Percentiles rank a stretch among this genome's conserved stretches.
These are phyloP conservation scores for Malurus melanocephalus DNA, from an alignment of 2,113 vertebrate genomes.

Conservation along the genomic window DNA sequence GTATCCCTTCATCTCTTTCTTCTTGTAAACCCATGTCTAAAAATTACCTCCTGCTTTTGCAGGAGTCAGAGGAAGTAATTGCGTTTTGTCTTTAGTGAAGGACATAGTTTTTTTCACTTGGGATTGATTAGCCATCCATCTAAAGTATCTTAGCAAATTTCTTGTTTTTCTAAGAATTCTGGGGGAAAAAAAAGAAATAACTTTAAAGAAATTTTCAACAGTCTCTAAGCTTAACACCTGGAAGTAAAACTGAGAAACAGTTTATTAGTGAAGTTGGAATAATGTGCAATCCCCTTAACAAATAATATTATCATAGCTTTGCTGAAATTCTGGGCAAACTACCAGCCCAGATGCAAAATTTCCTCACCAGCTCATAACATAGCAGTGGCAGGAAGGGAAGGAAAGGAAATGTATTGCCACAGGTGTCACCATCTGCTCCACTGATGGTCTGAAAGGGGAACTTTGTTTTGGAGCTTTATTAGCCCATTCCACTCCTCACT, in stretches of 20 bases:
- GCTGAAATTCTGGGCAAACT: conserved; percentile 12
- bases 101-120: background rate
- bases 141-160: background rate
- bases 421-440: conserved; percentile 53
- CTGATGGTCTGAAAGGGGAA: background rate
- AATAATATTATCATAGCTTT: conserved; percentile 16
- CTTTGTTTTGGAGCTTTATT: conserved; percentile 31
- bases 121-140: background rate
- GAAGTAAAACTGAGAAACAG: background rate
- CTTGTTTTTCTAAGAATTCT: background rate
- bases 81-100: background rate
- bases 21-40: background rate
- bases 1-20: background rate
- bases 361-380: background rate
- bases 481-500: background rate
- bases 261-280: background rate
- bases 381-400: background rate
- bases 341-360: conserved; percentile 31
- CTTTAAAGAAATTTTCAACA: background rate
- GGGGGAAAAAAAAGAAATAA: background rate
- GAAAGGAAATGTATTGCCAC: conserved; percentile 20
- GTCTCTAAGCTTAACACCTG: background rate
- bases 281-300: background rate
- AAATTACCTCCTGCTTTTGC: background rate
- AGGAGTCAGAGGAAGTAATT: background rate